Percentiles rank a stretch among this genome's conserved stretches.
These are phyloP conservation scores for Pterocles gutturalis DNA, from an alignment of 2,113 vertebrate genomes.

Conservation along the genomic window DNA sequence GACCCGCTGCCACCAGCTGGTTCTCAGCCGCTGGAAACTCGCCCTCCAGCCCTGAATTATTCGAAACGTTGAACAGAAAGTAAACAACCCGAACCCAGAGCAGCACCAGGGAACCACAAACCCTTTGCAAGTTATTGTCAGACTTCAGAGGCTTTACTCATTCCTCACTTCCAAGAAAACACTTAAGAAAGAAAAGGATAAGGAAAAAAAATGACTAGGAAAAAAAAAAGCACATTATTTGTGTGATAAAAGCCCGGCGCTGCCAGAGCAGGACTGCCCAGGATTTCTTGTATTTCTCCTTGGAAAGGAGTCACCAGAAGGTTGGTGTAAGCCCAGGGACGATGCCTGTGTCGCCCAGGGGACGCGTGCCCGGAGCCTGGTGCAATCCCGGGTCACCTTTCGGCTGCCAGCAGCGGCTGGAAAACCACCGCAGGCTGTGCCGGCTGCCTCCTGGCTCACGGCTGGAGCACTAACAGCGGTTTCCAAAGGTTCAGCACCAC, in stretches of 20 bases:
- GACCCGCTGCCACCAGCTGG: too few species aligned
- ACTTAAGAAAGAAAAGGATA: slow-evolving; percentile 15
- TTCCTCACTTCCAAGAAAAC: slow-evolving; percentile 48
- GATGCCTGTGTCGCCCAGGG: accelerated
- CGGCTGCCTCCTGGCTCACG: not conserved
- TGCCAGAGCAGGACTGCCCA: not conserved
- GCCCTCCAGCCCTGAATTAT: slow-evolving; percentile 58
- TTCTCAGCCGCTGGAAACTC: not conserved
- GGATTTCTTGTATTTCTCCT: not conserved
- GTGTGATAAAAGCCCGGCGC: not conserved
- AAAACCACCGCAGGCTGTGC: not conserved
- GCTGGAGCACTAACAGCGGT: not conserved
- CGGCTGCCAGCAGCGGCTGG: not conserved
- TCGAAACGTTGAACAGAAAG: slow-evolving; percentile 24
- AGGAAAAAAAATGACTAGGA: not conserved
- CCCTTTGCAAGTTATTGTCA: slow-evolving; percentile 63
- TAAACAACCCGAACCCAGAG: slow-evolving; percentile 69
- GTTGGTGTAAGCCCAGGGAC: not conserved
- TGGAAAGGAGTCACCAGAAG: not conserved
- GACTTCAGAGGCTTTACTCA: slow-evolving; percentile 51
- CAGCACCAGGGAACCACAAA: slow-evolving; percentile 68
- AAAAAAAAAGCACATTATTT: not conserved
- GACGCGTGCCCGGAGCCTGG: accelerated
- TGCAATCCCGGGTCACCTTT: not conserved
- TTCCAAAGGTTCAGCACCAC: slow-evolving; percentile 6